Conservation (phyloP, 2,888 invertebrate genomes). For the Dryococelus australis region DNA sequence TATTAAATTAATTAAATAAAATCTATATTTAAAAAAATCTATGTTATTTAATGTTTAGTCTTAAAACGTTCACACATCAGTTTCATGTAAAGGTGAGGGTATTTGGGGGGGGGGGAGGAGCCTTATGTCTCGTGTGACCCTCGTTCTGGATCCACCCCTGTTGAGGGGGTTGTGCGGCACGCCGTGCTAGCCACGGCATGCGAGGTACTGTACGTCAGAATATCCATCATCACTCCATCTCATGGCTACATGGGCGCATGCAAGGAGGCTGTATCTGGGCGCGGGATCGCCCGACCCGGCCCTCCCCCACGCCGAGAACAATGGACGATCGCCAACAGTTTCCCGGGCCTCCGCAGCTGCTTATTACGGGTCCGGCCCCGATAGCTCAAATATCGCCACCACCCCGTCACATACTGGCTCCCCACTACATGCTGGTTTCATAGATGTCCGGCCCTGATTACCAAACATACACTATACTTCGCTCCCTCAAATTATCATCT, state of each 20-base stretch:
- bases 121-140: background rate
- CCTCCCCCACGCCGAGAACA: constrained; percentile 30
- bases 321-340: constrained; percentile 29
- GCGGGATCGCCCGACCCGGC: background rate
- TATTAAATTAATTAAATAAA: no score
- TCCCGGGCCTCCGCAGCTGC: constrained; percentile 27
- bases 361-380: constrained; percentile 29
- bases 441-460: constrained; percentile 25
- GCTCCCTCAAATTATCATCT: constrained; percentile 23
- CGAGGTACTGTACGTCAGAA: constrained; percentile 35
- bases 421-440: constrained; percentile 1
- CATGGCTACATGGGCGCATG: background rate
- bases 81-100: no score
- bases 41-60: no score
- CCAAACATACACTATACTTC: constrained; percentile 24
- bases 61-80: no score
- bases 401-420: constrained; percentile 19
- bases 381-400: constrained; percentile 24
- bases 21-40: no score
- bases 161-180: no score
- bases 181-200: background rate
- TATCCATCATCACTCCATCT: constrained; percentile 31
- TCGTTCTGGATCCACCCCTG: no score
- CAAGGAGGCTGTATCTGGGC: background rate
- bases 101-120: background rate